These are phyloP conservation scores for Semicossyphus pulcher DNA, from an alignment of 2,113 vertebrate genomes.

Conservation along the genomic window DNA sequence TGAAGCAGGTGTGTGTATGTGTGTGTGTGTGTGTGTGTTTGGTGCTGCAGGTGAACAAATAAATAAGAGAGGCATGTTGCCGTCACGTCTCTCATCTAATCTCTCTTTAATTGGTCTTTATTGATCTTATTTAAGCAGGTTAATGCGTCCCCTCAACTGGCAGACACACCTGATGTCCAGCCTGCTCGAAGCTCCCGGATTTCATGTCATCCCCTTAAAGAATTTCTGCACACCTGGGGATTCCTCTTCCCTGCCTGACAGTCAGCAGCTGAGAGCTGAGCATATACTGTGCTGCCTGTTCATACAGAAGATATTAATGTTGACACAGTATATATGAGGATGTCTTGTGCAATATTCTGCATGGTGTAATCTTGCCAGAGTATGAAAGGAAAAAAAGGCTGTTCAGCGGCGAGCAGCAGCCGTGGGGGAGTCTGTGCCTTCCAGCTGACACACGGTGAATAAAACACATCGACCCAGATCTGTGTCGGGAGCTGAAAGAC, in stretches of 20 bases:
- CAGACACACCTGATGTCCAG: constrained; percentile 47
- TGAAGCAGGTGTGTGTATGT: background rate
- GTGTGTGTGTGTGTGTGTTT: constrained; percentile 4
- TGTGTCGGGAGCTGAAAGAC: background rate
- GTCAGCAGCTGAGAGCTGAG: background rate
- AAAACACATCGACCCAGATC: background rate
- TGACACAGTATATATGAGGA: constrained; percentile 6
- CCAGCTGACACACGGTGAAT: background rate
- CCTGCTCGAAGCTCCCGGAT: too few species aligned
- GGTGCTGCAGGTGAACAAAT: constrained; percentile 18
- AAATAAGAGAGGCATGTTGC: constrained; percentile 28
- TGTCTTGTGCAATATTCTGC: constrained; percentile 30
- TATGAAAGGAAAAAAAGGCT: constrained; percentile 2
- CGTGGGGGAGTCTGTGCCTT: background rate
- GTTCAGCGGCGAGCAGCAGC: too few species aligned
- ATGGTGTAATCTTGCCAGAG: constrained; percentile 10
- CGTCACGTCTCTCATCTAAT: constrained; percentile 52
- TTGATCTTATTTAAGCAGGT: constrained; percentile 64
- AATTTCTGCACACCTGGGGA: background rate
- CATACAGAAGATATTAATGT: constrained; percentile 21
- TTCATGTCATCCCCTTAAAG: constrained; percentile 39
- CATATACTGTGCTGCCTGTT: background rate
- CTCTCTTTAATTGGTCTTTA: constrained; percentile 64
- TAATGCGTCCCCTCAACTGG: constrained; percentile 25
- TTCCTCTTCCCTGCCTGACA: background rate